Conservation (phyloP, 37 sponge, comb jelly and placozoan species). For the Lycopodina hypogea region DNA sequence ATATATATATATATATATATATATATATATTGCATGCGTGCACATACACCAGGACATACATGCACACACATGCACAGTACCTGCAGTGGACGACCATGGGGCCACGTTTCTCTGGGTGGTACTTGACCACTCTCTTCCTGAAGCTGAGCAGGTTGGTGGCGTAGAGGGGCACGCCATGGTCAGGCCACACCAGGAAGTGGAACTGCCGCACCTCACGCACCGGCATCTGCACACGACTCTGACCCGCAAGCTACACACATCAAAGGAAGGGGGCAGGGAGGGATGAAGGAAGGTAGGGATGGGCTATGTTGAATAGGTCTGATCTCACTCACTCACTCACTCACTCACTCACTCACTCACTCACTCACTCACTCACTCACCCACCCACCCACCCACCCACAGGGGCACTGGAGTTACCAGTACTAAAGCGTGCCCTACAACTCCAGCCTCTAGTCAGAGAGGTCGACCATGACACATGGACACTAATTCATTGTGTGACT, state of each 20-base stretch:
- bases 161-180: slow-evolving; percentile 91
- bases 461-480: too few species aligned
- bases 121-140: slow-evolving; percentile 64
- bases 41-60: too few species aligned
- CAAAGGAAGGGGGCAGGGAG: slow-evolving; percentile 1
- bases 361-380: too few species aligned
- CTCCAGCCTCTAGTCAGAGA: too few species aligned
- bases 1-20: too few species aligned
- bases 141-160: slow-evolving; percentile 88
- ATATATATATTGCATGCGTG: too few species aligned
- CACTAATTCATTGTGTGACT: too few species aligned
- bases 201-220: slow-evolving; percentile 69
- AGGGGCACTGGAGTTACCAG: too few species aligned
- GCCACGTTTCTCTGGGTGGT: slow-evolving; percentile 49
- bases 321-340: neutral
- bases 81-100: slow-evolving; percentile 89
- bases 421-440: too few species aligned
- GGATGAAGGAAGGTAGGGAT: slow-evolving; percentile 1
- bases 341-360: too few species aligned
- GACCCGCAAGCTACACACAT: slow-evolving; percentile 24
- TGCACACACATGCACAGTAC: slow-evolving; percentile 3
- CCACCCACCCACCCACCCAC: too few species aligned
- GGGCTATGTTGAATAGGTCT: neutral
- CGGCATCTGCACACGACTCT: slow-evolving; percentile 39
- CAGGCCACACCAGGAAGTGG: slow-evolving; percentile 94